These are phyloP conservation scores for Agrochola circellaris DNA, from an alignment of 2,888 invertebrate genomes.

Conservation along the genomic window DNA sequence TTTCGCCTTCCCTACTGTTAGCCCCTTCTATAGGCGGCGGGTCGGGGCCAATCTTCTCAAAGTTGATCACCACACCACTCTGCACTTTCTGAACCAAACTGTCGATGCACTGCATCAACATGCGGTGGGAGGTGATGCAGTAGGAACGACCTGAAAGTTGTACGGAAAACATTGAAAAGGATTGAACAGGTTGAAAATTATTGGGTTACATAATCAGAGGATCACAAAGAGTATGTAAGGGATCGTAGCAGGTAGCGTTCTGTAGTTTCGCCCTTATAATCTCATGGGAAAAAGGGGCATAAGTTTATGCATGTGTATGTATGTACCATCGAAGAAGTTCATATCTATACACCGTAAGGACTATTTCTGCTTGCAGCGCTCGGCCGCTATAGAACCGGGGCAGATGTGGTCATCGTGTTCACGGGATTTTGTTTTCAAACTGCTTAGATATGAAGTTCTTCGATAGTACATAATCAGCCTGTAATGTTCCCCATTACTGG, in stretches of 20 bases:
- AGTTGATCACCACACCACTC: constrained; percentile 99
- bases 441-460: no score
- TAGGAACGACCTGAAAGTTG: constrained; percentile 95
- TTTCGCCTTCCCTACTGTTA: constrained; percentile 88
- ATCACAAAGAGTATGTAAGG: not conserved
- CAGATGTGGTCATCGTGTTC: no score
- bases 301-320: no score
- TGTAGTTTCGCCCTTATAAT: not conserved
- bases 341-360: no score
- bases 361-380: no score
- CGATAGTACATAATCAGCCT: not conserved
- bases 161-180: not conserved
- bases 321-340: no score
- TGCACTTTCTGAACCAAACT: constrained; percentile 99
- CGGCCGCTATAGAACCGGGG: no score
- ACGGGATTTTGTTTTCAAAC: no score
- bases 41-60: constrained; percentile 98
- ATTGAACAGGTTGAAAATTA: not conserved
- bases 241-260: not conserved
- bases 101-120: constrained; percentile 98
- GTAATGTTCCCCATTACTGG: not conserved
- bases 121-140: constrained; percentile 97
- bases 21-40: constrained; percentile 92
- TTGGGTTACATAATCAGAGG: no score
- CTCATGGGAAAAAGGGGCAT: no score